Evolutionary conservation across 2,797 vertebrate species (phyloP), one percentile per base, ranked within the genome.

Genomic region (Myotis vivesi): DNA sequence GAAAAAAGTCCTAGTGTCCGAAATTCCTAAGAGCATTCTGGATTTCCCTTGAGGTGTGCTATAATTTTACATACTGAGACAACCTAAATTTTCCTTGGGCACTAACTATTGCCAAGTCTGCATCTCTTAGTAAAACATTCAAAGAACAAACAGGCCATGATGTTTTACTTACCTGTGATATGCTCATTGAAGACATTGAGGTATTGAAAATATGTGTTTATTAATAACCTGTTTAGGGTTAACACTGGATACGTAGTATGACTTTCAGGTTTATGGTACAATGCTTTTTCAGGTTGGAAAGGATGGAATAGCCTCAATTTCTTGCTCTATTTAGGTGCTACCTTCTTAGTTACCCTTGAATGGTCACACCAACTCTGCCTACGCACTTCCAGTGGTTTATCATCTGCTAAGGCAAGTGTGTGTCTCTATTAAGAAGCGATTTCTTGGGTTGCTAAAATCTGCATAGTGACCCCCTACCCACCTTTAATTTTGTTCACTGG

Each of bases 231-330:
- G n/a, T 51, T 92, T 96, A 77, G 36, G 83, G 62, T 57, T 77
- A 83, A 80, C 73, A 89, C 49, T 38, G 59, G 41, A 62, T 71
- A 93, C 96, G 66, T 89, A 91, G 82, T 59, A 68, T 86, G 87
- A 76, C 53, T 87, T 94, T 91, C 49, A 30, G 76, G 68, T 62
- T 83, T 89, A 89, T 69, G 66, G 44, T 96, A 83, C 38, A 51
- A 80, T 92, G 68, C 36, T 76, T 92, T 87, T 93, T 89, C 89
- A 88, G 57, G 69, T 82, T 89, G 69, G 75, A 91, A 92, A 88
- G 71, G 51, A 94, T 44, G 57, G 28, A 68, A 64, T 68, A 92
- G 71, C 57, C 59, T 96, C 59, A 69, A 30, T 82, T 30, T 87
- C 62, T 80, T 13, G 49, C 41, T 80, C 84, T 62, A 6, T 28